phyloP scores from a whole-genome alignment of 1,140 invertebrate genomes.

The Riptortus pedestris region DNA sequence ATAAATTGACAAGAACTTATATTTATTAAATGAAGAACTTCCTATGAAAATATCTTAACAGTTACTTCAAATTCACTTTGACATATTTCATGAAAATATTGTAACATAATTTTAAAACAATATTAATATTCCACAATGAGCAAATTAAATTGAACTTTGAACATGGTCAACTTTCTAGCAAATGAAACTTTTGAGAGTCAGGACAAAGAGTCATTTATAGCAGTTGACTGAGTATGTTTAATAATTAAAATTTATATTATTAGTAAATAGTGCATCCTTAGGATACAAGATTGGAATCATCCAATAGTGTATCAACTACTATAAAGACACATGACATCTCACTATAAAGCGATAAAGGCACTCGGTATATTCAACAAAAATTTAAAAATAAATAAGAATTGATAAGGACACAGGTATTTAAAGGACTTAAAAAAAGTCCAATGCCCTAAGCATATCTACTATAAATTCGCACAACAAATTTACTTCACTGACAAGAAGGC shows the following conservation, averaged over 20 bases:
- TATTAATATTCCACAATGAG: too few species aligned
- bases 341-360: slow-evolving; percentile 9
- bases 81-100: too few species aligned
- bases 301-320: slow-evolving; percentile 9
- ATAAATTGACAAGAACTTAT: too few species aligned
- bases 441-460: neutral
- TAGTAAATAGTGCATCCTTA: neutral
- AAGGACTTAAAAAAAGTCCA: neutral
- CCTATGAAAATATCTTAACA: too few species aligned
- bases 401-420: neutral
- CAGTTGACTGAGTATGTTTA: neutral
- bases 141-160: neutral
- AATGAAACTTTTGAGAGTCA: neutral
- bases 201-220: slow-evolving; percentile 2
- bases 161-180: neutral
- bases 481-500: neutral
- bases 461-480: neutral
- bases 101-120: too few species aligned
- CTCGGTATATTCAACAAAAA: neutral
- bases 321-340: slow-evolving; percentile 2
- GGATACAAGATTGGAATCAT: neutral
- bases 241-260: neutral
- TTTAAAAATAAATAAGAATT: neutral
- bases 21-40: too few species aligned
- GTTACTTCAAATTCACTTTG: too few species aligned